phyloP scores from a whole-genome alignment of 2,888 invertebrate species.

The Thera britannica region DNA sequence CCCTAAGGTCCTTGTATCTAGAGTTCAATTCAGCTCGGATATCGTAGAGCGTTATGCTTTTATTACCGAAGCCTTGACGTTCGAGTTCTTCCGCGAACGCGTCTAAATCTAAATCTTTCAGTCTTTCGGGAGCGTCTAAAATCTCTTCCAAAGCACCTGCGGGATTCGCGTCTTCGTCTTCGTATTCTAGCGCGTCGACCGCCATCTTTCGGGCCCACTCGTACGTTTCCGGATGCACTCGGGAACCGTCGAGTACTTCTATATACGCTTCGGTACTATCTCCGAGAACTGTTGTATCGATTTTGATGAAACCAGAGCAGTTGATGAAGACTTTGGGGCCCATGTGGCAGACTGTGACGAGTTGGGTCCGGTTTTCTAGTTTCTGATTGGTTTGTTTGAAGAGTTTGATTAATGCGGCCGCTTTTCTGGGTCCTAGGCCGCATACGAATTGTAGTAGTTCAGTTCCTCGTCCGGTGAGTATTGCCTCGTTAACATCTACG shows the following conservation, averaged over 20 bases:
- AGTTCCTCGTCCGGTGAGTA: constrained; percentile 94
- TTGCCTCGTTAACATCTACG: constrained; percentile 97
- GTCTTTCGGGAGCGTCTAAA: constrained; percentile 95
- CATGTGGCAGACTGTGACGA: constrained; percentile 98
- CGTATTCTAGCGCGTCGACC: constrained; percentile 98
- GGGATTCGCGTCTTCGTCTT: constrained; percentile 98
- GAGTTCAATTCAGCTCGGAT: constrained; percentile 97
- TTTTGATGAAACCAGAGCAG: constrained; percentile 99
- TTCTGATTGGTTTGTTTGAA: constrained; percentile 96
- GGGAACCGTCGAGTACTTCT: constrained; percentile 97
- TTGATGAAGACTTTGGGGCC: constrained; percentile 99
- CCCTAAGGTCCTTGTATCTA: constrained; percentile 95
- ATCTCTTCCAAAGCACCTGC: constrained; percentile 99
- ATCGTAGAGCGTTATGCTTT: constrained; percentile 97
- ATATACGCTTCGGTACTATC: constrained; percentile 98
- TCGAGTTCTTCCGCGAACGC: constrained; percentile 99
- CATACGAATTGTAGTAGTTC: constrained; percentile 98
- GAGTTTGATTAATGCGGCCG: constrained; percentile 92
- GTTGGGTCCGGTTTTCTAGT: constrained; percentile 96
- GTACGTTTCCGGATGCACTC: constrained; percentile 99
- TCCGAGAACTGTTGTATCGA: constrained; percentile 97
- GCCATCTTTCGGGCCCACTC: constrained; percentile 99
- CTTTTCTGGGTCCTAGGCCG: constrained; percentile 98
- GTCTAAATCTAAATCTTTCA: constrained; percentile 98
- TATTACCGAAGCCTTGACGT: constrained; percentile 94